Percentiles rank a stretch among this genome's conserved stretches.
Conservation (phyloP, 1,140 invertebrate genomes). For the Macrostomum lignano region DNA sequence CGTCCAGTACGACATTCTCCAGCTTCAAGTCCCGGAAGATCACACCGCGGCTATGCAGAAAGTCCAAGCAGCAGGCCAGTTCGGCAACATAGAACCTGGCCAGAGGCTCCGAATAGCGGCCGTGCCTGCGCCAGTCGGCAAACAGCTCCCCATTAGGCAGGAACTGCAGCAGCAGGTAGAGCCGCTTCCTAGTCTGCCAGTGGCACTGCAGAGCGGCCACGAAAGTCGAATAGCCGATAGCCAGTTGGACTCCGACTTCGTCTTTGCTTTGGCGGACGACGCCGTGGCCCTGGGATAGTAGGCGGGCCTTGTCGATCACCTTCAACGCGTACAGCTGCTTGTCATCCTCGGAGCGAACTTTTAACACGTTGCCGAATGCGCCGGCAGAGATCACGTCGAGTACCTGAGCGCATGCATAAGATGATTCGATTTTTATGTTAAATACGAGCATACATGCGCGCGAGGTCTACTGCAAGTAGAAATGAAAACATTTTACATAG, state of each 20-base stretch:
- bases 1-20: slow-evolving; percentile 55
- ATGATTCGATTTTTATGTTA: too few species aligned
- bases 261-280: slow-evolving; percentile 50
- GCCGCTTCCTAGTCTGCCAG: slow-evolving; percentile 2
- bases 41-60: slow-evolving; percentile 58
- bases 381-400: too few species aligned
- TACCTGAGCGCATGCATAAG: too few species aligned
- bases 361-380: too few species aligned
- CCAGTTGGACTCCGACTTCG: slow-evolving; percentile 42
- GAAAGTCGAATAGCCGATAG: slow-evolving; percentile 1
- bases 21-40: slow-evolving; percentile 65
- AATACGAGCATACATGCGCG: too few species aligned
- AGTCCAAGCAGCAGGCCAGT: slow-evolving; percentile 46
- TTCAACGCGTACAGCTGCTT: too few species aligned
- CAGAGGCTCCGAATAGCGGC: slow-evolving; percentile 41
- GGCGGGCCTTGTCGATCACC: slow-evolving; percentile 30
- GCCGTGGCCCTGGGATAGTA: slow-evolving; percentile 37
- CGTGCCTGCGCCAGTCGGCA: slow-evolving; percentile 37
- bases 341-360: too few species aligned
- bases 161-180: slow-evolving; percentile 42
- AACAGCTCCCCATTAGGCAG: slow-evolving; percentile 49
- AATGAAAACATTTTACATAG: too few species aligned
- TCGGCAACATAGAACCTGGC: slow-evolving; percentile 51
- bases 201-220: background rate
- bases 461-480: too few species aligned